These are phyloP conservation scores for Meteorus colon DNA, from an alignment of 2,888 invertebrate species.

Conservation along the genomic window DNA sequence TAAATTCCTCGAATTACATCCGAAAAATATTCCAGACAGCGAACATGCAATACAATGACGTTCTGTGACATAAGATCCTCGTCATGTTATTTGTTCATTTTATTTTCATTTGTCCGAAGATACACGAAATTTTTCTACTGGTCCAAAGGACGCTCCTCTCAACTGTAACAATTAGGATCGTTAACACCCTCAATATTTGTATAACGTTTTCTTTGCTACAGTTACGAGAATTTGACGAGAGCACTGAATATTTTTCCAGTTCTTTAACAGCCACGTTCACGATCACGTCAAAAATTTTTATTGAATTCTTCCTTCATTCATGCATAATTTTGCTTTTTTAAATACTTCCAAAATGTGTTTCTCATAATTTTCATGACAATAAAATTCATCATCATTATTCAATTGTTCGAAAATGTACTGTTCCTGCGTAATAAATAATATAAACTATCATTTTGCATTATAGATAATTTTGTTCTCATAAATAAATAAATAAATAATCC, in stretches of 20 bases:
- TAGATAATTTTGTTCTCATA: not conserved
- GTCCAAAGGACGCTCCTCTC: not conserved
- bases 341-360: not conserved
- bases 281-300: conserved; percentile 23
- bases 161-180: conserved; percentile 69
- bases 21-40: not conserved
- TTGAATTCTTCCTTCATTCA: not conserved
- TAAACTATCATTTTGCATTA: not conserved
- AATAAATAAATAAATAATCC: not conserved
- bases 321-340: not conserved
- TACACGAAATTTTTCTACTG: not conserved
- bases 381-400: not conserved
- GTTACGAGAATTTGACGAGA: conserved; percentile 60
- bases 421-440: not conserved
- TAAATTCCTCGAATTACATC: conserved; percentile 32
- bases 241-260: conserved; percentile 56
- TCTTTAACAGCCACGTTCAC: conserved; percentile 40
- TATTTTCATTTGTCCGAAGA: not conserved
- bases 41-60: not conserved
- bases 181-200: conserved; percentile 63
- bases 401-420: not conserved
- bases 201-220: conserved; percentile 71
- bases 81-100: not conserved
- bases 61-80: not conserved
- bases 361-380: not conserved